Evolutionary conservation across 2,888 invertebrate genomes (phyloP), one percentile per base, ranked within the genome.

Genomic region (Ennomos quercinarius): DNA sequence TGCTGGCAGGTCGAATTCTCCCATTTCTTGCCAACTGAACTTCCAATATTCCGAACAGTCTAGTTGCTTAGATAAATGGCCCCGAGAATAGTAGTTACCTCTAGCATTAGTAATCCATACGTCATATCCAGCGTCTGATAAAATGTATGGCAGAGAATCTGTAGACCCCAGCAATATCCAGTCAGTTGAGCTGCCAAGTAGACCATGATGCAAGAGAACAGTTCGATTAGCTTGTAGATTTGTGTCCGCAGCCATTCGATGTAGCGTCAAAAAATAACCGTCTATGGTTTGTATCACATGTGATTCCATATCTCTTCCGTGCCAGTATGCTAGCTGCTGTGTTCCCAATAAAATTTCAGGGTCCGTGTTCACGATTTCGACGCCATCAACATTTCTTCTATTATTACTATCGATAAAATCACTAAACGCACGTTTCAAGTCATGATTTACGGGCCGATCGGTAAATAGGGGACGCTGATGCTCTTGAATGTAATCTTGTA

Each of bases 81-180:
- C 81, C 41, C 83, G 78, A 0, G 87, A 89, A 63, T 88, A 89
- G 60, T 79, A 78, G 61, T 87, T 89, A 0, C 90, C 89, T 75
- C 89, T 80, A 0, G 87, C 83, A 46, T 94, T 94, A 9, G 86
- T 83, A 93, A 86, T 93, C 96, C 90, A 96, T 2, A 94, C 93
- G 56, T 94, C 94, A 62, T 92, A 93, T 0, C 94, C 93, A 2
- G 81, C 81, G 61, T 95, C 87, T 83, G 93, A 87, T 84, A 96
- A 62, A 2, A 86, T 65, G 53, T 88, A 89, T 0, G 89, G 85
- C n/a, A 90, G 74, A 6, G 87, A 84, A 56, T 84, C 80, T 46
- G 72, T 66, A 1, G 85, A 70, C 38, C 88, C 89, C n/a, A 85
- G 71, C 55, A 89, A 63, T 46, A 89, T 76, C 90, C 90, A 90